These are phyloP conservation scores for Ochlodes sylvanus DNA, from an alignment of 2,888 invertebrate species.

Conservation along the genomic window DNA sequence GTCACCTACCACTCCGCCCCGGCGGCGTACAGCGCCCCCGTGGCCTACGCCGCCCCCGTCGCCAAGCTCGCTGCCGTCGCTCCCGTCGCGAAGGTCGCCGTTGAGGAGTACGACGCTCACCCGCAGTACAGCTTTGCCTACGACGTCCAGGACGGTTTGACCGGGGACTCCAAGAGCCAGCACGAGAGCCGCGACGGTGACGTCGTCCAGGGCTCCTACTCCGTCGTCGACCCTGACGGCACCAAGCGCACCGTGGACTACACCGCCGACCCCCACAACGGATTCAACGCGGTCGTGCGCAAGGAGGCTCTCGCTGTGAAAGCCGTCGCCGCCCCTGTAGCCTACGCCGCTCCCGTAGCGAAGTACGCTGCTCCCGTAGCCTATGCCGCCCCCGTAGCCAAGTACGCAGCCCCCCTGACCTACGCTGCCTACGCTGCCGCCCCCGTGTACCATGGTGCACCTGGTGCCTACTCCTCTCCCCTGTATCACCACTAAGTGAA, in stretches of 20 bases:
- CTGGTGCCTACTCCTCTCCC: slow-evolving; percentile 53
- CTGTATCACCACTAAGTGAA: slow-evolving; percentile 65
- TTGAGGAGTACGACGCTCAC: slow-evolving; percentile 64
- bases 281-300: slow-evolving; percentile 75
- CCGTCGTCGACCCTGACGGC: slow-evolving; percentile 72
- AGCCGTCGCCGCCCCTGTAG: slow-evolving; percentile 55
- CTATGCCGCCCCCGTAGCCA: slow-evolving; percentile 53
- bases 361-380: slow-evolving; percentile 56
- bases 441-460: slow-evolving; percentile 52
- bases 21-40: too few species aligned
- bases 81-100: slow-evolving; percentile 54
- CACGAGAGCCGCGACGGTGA: slow-evolving; percentile 71
- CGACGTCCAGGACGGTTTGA: slow-evolving; percentile 69
- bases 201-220: slow-evolving; percentile 74
- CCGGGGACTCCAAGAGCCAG: slow-evolving; percentile 73
- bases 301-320: slow-evolving; percentile 64
- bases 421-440: slow-evolving; percentile 56
- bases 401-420: slow-evolving; percentile 54
- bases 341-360: slow-evolving; percentile 44
- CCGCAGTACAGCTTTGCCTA: slow-evolving; percentile 81
- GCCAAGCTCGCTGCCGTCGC: slow-evolving; percentile 50
- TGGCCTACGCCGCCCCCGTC: slow-evolving; percentile 54
- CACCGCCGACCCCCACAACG: slow-evolving; percentile 71
- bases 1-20: slow-evolving; percentile 55
- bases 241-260: slow-evolving; percentile 73